Evolutionary conservation across 2,888 invertebrate genomes (phyloP), one percentile per base, ranked within the genome.

Genomic region (Acholoe squamosa): DNA sequence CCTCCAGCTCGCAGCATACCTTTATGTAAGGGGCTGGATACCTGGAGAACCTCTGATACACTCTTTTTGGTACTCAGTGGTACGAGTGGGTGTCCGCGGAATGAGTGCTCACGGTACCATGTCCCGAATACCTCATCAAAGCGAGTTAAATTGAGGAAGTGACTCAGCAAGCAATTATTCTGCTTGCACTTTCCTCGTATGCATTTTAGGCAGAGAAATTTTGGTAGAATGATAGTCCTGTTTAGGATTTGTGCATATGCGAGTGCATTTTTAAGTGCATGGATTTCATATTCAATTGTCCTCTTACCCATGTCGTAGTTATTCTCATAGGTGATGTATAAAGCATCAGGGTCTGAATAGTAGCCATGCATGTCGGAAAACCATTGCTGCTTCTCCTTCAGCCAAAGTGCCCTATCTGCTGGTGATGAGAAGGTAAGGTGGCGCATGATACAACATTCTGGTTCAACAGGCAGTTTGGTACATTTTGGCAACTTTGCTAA

Each of bases 251-350:
- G 1, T 12, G 33, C 84, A 51, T n/a, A 51, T 16, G 84, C 84
- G 51, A 84, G 84, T 12, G 84, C 84, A 84, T 84, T 84, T 34
- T 84, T 7, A n/a, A 84, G 84, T 16, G 84, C 84, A 84, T 84
- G 84, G 43, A 84, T 84, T 16, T 33, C 1, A 28, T 84, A 84
- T 51, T 84, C 52, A 25, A n/a, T 22, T 5, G 43, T 84, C 12
- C 84, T 7, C 19, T 84, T 34, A 3, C 84, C 84, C 84, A 84
- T 84, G 43, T 84, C 51, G 22, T 25, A 51, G 52, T 43, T 84
- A 10, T 43, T 84, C 22, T 84, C 84, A 43, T 84, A 84, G n/a
- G 43, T 84, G n/a, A 84, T 31, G 22, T 84, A 84, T 7, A 51
- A 25, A 43, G 84, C 28, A 7, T 52, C 22, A 51, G 43, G 14